Conservation (phyloP, 1,140 invertebrate genomes). For the Lucilia sericata region DNA sequence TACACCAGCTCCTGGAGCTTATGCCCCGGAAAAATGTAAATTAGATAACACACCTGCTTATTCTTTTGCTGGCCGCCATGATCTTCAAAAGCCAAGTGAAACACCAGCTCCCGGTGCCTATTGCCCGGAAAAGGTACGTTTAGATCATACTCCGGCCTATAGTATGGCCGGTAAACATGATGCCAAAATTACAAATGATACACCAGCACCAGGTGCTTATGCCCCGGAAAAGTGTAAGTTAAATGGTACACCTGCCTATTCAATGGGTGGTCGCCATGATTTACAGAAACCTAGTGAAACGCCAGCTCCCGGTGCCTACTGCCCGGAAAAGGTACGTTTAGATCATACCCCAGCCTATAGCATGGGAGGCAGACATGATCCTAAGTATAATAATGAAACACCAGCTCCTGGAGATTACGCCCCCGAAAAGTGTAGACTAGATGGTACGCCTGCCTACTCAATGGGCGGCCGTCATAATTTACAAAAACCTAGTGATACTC, state of each 20-base stretch:
- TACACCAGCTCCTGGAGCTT: conserved; percentile 75
- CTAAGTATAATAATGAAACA: conserved; percentile 70
- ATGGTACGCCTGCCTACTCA: conserved; percentile 70
- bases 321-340: conserved; percentile 73
- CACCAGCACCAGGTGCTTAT: conserved; percentile 75
- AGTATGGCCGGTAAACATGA: conserved; percentile 71
- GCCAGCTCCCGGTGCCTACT: conserved; percentile 70
- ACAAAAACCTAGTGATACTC: conserved; percentile 54
- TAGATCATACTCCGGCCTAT: conserved; percentile 71
- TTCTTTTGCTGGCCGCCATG: conserved; percentile 72
- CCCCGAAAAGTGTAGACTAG: conserved; percentile 77
- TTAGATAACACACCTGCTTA: conserved; percentile 73
- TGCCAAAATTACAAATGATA: conserved; percentile 71
- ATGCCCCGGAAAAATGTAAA: conserved; percentile 76
- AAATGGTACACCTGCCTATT: conserved; percentile 72
- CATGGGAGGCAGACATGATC: conserved; percentile 69
- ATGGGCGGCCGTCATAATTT: conserved; percentile 69
- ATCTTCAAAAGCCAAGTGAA: conserved; percentile 69
- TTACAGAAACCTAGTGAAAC: conserved; percentile 70
- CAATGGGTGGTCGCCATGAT: conserved; percentile 72
- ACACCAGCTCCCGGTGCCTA: conserved; percentile 80
- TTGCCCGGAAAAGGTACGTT: conserved; percentile 80
- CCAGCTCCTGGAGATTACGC: conserved; percentile 80
- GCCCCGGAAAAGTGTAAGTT: conserved; percentile 76
- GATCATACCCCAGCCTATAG: conserved; percentile 72